Evolutionary conservation across 23 tunicate species (phyloP).

Genomic region (Halocynthia aurantium): DNA sequence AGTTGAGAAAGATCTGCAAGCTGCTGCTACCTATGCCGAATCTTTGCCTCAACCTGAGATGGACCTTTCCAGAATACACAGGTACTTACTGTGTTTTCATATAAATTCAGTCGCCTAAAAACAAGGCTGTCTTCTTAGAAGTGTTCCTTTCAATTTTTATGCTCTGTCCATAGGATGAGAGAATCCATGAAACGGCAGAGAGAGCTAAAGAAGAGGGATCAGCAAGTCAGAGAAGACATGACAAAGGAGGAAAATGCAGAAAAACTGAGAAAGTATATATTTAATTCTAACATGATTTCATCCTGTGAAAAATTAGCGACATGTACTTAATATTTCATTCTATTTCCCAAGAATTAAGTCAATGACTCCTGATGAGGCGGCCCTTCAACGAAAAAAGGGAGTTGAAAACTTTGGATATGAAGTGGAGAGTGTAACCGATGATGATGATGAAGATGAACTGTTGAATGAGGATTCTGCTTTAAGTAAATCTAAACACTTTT

Average conservation of each 20-base stretch:
- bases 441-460: background rate
- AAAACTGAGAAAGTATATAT: conserved; percentile 35
- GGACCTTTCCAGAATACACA: conserved; percentile 58
- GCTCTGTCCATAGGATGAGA: conserved; percentile 46
- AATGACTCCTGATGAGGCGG: conserved; percentile 52
- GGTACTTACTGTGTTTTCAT: conserved; percentile 2
- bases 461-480: too few relatives aligned
- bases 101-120: background rate
- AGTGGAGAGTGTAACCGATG: conserved; percentile 49
- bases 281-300: background rate
- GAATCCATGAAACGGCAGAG: conserved; percentile 78
- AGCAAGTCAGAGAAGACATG: conserved; percentile 62
- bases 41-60: conserved; percentile 79
- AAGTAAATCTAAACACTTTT: too few relatives aligned
- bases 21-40: conserved; percentile 70
- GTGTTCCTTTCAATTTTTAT: background rate
- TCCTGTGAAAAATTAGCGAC: background rate
- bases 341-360: conserved; percentile 39
- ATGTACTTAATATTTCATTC: background rate
- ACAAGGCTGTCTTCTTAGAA: background rate
- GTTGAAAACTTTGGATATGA: conserved; percentile 74
- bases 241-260: conserved; percentile 61
- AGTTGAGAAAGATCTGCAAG: conserved; percentile 35
- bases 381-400: conserved; percentile 39
- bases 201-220: conserved; percentile 43